These are phyloP conservation scores for Rhea pennata DNA, from an alignment of 2,113 vertebrate genomes.

Conservation along the genomic window DNA sequence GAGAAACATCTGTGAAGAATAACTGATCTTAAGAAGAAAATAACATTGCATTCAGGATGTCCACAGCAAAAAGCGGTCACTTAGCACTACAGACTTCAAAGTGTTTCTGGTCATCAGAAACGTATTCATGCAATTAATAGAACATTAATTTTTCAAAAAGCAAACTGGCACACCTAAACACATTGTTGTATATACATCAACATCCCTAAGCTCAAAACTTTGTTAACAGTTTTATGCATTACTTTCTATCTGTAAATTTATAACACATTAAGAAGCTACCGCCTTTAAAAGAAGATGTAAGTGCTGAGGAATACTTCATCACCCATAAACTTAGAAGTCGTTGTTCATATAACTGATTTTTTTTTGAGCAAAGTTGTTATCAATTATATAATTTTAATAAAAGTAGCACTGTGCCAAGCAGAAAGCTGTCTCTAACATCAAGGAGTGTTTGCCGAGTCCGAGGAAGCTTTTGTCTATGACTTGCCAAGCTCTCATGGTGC, in stretches of 20 bases:
- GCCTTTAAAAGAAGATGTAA: background rate
- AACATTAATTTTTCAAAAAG: background rate
- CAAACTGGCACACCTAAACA: background rate
- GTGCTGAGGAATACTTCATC: background rate
- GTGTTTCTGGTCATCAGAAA: background rate
- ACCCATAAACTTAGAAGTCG: background rate
- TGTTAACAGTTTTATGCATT: background rate
- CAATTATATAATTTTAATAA: conserved; percentile 12
- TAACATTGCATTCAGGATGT: background rate
- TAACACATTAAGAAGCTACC: background rate
- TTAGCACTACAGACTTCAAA: background rate
- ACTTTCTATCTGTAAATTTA: background rate
- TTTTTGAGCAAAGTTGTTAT: conserved; percentile 7
- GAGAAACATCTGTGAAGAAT: background rate
- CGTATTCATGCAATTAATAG: background rate
- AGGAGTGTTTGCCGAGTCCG: background rate
- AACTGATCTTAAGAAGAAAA: background rate
- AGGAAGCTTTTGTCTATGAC: background rate
- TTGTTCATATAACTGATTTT: background rate
- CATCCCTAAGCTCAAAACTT: background rate
- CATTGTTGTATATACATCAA: background rate
- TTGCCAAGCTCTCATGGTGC: background rate
- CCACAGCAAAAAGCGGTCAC: background rate
- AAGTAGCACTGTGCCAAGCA: background rate
- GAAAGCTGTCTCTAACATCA: background rate